A percentile compares a stretch with the other conserved stretches of the same genome.
These are phyloP conservation scores for Ooceraea biroi DNA, from an alignment of 1,140 invertebrate genomes.

Conservation along the genomic window DNA sequence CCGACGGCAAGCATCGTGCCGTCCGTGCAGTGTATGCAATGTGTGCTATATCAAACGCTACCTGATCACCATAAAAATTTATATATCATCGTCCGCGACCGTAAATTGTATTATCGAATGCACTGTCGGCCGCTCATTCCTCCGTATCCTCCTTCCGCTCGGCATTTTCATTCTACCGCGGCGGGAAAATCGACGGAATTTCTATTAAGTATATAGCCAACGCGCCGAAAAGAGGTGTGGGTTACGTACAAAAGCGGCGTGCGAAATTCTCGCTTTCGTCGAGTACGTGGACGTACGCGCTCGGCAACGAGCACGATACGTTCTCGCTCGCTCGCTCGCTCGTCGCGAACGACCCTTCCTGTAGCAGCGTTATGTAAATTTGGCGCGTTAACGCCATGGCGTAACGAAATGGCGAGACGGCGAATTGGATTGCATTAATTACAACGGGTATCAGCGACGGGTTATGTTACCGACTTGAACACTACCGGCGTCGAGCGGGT, in stretches of 20 bases:
- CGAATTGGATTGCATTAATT: constrained; percentile 54
- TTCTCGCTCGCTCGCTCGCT: neutral
- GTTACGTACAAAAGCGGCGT: no score
- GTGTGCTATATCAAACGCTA: constrained; percentile 78
- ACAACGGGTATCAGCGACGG: constrained; percentile 37
- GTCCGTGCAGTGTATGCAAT: constrained; percentile 38
- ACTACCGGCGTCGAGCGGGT: constrained; percentile 4
- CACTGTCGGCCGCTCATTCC: constrained; percentile 75
- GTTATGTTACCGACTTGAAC: constrained; percentile 13
- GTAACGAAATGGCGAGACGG: constrained; percentile 5
- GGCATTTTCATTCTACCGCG: constrained; percentile 17
- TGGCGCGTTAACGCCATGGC: constrained; percentile 1
- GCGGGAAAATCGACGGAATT: constrained; percentile 16
- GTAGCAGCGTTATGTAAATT: constrained; percentile 43
- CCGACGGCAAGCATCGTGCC: constrained; percentile 54
- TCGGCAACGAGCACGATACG: no score
- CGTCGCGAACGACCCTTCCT: neutral
- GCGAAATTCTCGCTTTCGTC: neutral
- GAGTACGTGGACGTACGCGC: neutral
- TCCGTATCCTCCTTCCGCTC: constrained; percentile 20
- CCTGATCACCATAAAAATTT: constrained; percentile 86
- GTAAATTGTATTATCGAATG: constrained; percentile 85
- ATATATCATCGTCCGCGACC: constrained; percentile 80
- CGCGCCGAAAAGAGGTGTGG: neutral
- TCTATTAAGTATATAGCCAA: constrained; percentile 28